Base-by-base conservation (phyloP, 1,140 invertebrate genomes). In the Lucilia cuprina region DNA sequence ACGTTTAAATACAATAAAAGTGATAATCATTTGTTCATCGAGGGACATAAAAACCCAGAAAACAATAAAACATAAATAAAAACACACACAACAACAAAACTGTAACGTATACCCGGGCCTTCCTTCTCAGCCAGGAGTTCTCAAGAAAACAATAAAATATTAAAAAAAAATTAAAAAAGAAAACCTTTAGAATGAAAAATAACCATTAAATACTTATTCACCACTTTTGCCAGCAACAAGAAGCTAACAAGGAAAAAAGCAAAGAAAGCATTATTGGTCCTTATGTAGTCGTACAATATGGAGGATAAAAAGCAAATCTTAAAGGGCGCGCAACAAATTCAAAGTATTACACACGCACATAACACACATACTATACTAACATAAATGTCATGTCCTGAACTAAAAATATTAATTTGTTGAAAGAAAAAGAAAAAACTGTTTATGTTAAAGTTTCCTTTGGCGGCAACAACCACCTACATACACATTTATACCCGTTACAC, bases 321-420 rank as follows among this genome's bases (percentile, higher is more conserved):
- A 14, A 55, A 55, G 50, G 50, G 50, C n/a, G 9, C 19, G n/a
- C n/a, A 70, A 70, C n/a, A 70, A 19, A 70, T n/a, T 21, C 9
- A 70, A 70, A 21, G 9, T 12, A 19, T 21, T 41, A 80, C 3
- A 80, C 1, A 80, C 41, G 77, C 77, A 80, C 41, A 80, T 3
- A 30, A 7, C 35, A 13, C 17, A 80, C n/a, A 49, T 41, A 55
- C 10, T 49, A 49, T 49, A 47, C 3, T 25, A 50, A 19, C 77
- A 25, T 50, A 80, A 80, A 80, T 80, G 77, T 50, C 77, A 80
- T 80, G 77, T 80, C 41, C 21, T 49, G 41, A 49, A 21, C 77
- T 50, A 47, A 80, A 80, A 78, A 80, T 80, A 80, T 80, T 80
- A 80, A 80, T 80, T 80, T 80, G 41, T 41, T 80, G 25, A 30